Conservation (phyloP, 2,113 vertebrate genomes). For the Xenopus borealis region DNA sequence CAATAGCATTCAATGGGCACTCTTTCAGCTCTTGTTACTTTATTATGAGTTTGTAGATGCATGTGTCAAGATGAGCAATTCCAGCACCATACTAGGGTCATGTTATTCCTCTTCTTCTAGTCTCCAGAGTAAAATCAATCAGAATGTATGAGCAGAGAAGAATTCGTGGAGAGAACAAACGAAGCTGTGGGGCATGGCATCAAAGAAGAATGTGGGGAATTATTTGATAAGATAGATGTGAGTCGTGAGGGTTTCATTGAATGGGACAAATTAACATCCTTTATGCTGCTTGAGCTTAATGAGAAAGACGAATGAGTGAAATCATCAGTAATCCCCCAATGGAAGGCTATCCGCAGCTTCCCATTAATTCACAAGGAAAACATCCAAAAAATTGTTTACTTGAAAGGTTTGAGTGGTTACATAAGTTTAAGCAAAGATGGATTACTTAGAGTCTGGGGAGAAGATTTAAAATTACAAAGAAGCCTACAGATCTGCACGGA, state of each 20-base stretch:
- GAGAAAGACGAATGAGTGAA: conserved; percentile 68
- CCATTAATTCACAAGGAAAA: conserved; percentile 69
- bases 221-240: conserved; percentile 75
- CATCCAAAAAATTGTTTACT: conserved; percentile 70
- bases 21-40: not conserved
- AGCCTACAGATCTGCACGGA: conserved; percentile 67
- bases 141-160: conserved; percentile 60
- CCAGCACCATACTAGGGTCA: not conserved
- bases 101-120: conserved; percentile 10
- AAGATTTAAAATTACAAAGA: conserved; percentile 67
- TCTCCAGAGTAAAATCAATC: conserved; percentile 50
- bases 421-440: conserved; percentile 75
- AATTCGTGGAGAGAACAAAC: conserved; percentile 64
- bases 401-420: conserved; percentile 68
- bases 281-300: conserved; percentile 69
- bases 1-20: not conserved
- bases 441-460: conserved; percentile 67
- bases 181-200: conserved; percentile 59
- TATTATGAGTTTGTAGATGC: not conserved
- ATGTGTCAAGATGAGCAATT: not conserved
- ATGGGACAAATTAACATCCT: conserved; percentile 74
- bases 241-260: conserved; percentile 64
- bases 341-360: conserved; percentile 67
- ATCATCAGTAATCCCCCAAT: conserved; percentile 56
- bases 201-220: conserved; percentile 69